Evolutionary conservation across 2,888 invertebrate species (phyloP), one percentile per base, ranked within the genome.

Genomic region (Zele albiditarsus): DNA sequence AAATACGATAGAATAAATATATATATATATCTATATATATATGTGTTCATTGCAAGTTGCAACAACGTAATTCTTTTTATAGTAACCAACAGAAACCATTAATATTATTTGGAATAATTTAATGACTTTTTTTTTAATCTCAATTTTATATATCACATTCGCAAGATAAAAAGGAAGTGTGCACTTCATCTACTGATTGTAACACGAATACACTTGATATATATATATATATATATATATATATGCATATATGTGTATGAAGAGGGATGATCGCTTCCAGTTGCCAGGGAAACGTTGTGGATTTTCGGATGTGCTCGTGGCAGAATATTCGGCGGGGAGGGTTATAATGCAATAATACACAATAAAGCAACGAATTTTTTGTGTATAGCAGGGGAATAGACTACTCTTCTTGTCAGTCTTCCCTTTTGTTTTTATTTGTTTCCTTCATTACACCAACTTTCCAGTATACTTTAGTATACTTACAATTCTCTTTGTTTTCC

Each of bases 201-300:
- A 53, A 53, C 23, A 53, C 53, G 20, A 20, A 53, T 53, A 20
- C n/a, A 53, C 20, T 38, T 8, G n/a, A n/a, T n/a, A 42, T 12
- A 42, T 2, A 42, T 42, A 42, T 33, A 33, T 33, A 5, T 33
- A 33, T 12, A 49, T 12, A 66, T 16, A 38, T 38, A 27, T 20
- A 31, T 66, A 25, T 16, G 16, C 28, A 31, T 3, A n/a, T 42
- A 5, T 49, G 14, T 27, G 16, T 42, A 67, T 25, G 28, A 23
- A 20, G 31, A 68, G 68, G 68, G 68, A 68, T 68, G 68, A 10
- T 20, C 23, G 20, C 53, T 57, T 76, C 77, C 73, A 77, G 83
- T 86, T 85, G 83, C 83, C 83, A 83, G 75, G 84, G 78, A 80
- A 84, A 82, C 81, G 79, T 75, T 77, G 53, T 20, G 31, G 12